Percentiles rank a stretch among this genome's conserved stretches.
phyloP scores from a whole-genome alignment of 2,113 vertebrate species.

The Engraulis encrasicolus region DNA sequence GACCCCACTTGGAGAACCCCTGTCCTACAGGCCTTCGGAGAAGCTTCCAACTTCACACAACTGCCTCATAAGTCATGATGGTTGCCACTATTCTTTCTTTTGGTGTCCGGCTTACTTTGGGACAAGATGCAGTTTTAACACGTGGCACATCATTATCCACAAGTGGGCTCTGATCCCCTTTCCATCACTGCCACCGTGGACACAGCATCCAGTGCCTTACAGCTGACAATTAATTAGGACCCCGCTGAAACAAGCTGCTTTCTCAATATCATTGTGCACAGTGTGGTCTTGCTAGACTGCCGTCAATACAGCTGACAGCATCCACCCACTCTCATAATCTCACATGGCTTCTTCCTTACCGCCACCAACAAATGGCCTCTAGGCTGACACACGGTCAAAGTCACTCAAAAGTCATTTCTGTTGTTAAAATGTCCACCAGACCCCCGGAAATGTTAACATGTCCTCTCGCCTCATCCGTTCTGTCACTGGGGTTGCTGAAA shows the following conservation, averaged over 20 bases:
- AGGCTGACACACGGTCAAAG: not conserved
- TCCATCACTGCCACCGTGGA: not conserved
- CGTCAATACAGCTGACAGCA: not conserved
- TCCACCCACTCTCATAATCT: not conserved
- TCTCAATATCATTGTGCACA: conserved; percentile 9
- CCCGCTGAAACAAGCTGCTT: not conserved
- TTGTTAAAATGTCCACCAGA: too few species aligned
- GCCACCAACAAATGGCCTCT: not conserved
- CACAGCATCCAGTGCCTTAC: not conserved
- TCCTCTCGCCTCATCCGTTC: not conserved
- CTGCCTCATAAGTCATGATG: not conserved
- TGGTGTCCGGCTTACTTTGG: not conserved
- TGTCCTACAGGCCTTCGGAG: too few species aligned
- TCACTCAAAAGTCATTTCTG: not conserved
- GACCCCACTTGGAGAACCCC: too few species aligned
- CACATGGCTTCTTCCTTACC: too few species aligned
- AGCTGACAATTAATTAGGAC: conserved; percentile 14
- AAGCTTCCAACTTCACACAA: too few species aligned
- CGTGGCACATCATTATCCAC: not conserved
- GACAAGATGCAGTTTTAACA: not conserved
- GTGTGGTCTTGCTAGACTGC: not conserved
- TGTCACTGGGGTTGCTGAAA: not conserved
- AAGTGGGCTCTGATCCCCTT: not conserved
- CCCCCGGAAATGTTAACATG: not conserved
- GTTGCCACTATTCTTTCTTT: not conserved